These are phyloP conservation scores for Acropternis orthonyx DNA, from an alignment of 2,797 vertebrate species.

Conservation along the genomic window DNA sequence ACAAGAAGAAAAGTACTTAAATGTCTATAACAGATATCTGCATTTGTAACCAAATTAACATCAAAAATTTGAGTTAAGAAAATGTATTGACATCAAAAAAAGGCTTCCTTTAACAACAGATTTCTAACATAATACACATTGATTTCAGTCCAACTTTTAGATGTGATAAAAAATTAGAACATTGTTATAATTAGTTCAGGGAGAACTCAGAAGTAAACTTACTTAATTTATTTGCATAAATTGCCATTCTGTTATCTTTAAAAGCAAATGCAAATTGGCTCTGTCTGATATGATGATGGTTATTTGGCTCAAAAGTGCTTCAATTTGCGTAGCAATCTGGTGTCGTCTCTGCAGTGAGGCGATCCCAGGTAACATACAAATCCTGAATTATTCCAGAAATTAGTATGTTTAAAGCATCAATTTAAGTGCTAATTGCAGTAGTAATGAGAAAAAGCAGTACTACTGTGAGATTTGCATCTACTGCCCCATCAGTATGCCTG, in stretches of 20 bases:
- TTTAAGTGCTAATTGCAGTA: conserved; percentile 98
- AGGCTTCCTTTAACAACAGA: conserved; percentile 68
- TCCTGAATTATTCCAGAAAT: conserved; percentile 92
- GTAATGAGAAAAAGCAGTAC: conserved; percentile 95
- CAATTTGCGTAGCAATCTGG: conserved; percentile 87
- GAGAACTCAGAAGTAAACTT: conserved; percentile 86
- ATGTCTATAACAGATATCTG: conserved; percentile 64
- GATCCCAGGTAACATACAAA: conserved; percentile 89
- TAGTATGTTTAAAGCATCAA: conserved; percentile 94
- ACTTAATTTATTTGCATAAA: conserved; percentile 88
- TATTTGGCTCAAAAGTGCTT: conserved; percentile 88
- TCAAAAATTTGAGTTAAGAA: conserved; percentile 76
- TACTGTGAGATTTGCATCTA: conserved; percentile 86
- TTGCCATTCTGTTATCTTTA: conserved; percentile 86
- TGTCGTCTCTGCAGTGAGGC: conserved; percentile 83
- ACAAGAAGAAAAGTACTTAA: conserved; percentile 60
- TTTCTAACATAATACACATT: conserved; percentile 73
- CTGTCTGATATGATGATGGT: conserved; percentile 85
- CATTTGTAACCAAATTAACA: conserved; percentile 76
- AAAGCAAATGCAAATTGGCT: conserved; percentile 84
- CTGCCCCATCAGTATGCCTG: conserved; percentile 90
- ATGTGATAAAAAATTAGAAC: conserved; percentile 81
- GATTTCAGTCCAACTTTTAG: conserved; percentile 78
- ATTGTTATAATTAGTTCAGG: conserved; percentile 86
- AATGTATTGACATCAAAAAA: conserved; percentile 75